Evolutionary conservation across 2,113 vertebrate species (phyloP), one percentile per base, ranked within the genome.

Genomic region (Ailurus styani): DNA sequence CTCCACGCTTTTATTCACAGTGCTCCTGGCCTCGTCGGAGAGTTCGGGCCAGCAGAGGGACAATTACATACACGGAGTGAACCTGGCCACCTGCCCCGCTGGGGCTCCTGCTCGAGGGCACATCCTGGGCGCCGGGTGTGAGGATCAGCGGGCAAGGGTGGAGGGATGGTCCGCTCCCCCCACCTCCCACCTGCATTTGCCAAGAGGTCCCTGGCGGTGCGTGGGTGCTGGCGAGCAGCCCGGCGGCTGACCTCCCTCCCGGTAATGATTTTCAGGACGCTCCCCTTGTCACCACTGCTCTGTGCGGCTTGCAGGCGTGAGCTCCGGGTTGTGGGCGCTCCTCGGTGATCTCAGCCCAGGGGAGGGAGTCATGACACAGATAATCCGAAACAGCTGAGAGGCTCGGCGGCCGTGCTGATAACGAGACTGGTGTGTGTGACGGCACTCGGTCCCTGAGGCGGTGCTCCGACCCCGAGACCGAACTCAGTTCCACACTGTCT

Each of bases 361-460:
- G 73, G 47, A 45, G 85, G 42, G 50, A 70, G 55, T 75, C 34
- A 6, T 0, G 45, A 52, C 40, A 50, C 81, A 54, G n/a, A 86
- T 66, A 20, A 82, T 77, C 40, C 79, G 2, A 54, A 62, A 29
- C 79, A 90, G 86, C 86, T 23, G 64, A 7, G 17, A 27, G 2
- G 7, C 86, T 31, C 29, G 1, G 12, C 1, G 25, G 72, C 0
- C 17, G 10, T 0, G 13, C 91, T 1, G n/a, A 10, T n/a, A 34
- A 37, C 52, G 0, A 7, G 0, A 12, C 45, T 29, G 18, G 31
- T 1, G 21, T 10, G 0, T 1, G 62, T 17, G 3, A 50, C 2
- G 29, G 54, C 1, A 0, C 66, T 42, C 1, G 0, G 62, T 14
- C 45, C 82, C 17, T 12, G 18, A 1, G 31, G 34, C 60, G 8